Conservation (phyloP, 1,140 invertebrate species). For the Leptinotarsa lineolata region DNA sequence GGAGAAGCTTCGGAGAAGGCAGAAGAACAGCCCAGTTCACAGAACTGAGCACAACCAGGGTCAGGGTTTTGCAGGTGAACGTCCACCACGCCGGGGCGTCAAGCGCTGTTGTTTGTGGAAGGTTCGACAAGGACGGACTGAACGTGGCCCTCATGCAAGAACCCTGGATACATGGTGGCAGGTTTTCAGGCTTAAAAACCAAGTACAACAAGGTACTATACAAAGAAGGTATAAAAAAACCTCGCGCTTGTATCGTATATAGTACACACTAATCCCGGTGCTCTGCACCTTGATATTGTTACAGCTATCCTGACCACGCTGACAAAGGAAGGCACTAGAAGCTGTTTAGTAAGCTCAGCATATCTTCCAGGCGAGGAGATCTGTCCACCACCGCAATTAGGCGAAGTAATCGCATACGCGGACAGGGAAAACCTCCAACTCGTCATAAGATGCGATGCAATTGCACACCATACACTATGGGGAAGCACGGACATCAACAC, state of each 20-base stretch:
- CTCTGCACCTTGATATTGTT: not conserved
- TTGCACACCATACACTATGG: constrained; percentile 23
- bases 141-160: too few relatives aligned
- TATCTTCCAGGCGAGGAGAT: not conserved
- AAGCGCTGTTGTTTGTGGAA: too few relatives aligned
- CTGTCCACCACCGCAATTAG: not conserved
- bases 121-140: too few relatives aligned
- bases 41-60: not conserved
- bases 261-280: not conserved
- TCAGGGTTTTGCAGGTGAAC: not conserved
- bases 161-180: too few relatives aligned
- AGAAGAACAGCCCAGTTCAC: too few relatives aligned
- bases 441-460: constrained; percentile 13
- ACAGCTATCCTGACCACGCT: not conserved
- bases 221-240: not conserved
- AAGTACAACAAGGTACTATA: too few relatives aligned
- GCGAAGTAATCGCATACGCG: constrained; percentile 6
- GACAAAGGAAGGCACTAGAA: not conserved
- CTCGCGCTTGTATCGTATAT: not conserved
- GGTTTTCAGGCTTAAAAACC: too few relatives aligned
- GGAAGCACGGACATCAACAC: constrained; percentile 23
- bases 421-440: not conserved
- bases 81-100: too few relatives aligned
- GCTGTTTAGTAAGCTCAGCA: not conserved
- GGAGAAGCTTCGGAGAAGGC: not conserved